Evolutionary conservation across 35 echinoderm and acorn worm species (phyloP).

Genomic region (Eucidaris tribuloides): DNA sequence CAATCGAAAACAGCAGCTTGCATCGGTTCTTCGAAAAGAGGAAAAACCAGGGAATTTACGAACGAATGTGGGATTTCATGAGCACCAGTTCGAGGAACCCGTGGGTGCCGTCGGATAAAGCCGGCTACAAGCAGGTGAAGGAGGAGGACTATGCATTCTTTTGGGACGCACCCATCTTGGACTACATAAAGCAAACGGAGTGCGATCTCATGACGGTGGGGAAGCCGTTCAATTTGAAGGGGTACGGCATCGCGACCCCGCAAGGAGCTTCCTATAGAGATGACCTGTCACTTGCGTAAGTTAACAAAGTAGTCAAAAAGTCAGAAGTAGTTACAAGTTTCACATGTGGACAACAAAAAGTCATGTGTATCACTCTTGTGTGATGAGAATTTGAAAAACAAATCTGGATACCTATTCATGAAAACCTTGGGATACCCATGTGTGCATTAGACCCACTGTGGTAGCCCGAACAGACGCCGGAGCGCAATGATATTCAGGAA

Average conservation of each 20-base stretch:
- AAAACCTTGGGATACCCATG: too few relatives aligned
- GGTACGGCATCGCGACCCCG: constrained; percentile 96
- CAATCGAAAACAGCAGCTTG: constrained; percentile 90
- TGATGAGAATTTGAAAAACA: too few relatives aligned
- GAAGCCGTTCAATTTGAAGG: constrained; percentile 96
- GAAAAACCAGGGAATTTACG: constrained; percentile 63
- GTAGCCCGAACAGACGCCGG: too few relatives aligned
- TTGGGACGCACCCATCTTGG: constrained; percentile 96
- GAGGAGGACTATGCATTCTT: constrained; percentile 90
- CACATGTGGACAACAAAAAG: too few relatives aligned
- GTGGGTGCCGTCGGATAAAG: constrained; percentile 70
- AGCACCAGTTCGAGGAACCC: constrained; percentile 17
- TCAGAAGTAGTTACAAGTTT: too few relatives aligned
- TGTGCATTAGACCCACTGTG: too few relatives aligned
- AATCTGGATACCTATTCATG: too few relatives aligned
- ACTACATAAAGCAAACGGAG: constrained; percentile 96
- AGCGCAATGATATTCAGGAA: too few relatives aligned
- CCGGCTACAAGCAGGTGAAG: constrained; percentile 71
- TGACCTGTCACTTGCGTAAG: constrained; percentile 92
- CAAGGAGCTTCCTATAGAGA: constrained; percentile 80
- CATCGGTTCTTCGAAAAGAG: constrained; percentile 81
- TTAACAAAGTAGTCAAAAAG: too few relatives aligned
- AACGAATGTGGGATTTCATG: constrained; percentile 88
- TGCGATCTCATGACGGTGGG: constrained; percentile 99
- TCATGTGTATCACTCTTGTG: too few relatives aligned